Base-by-base conservation (phyloP, 2,888 invertebrate genomes). In the Nematopogon swammerdamellus region DNA sequence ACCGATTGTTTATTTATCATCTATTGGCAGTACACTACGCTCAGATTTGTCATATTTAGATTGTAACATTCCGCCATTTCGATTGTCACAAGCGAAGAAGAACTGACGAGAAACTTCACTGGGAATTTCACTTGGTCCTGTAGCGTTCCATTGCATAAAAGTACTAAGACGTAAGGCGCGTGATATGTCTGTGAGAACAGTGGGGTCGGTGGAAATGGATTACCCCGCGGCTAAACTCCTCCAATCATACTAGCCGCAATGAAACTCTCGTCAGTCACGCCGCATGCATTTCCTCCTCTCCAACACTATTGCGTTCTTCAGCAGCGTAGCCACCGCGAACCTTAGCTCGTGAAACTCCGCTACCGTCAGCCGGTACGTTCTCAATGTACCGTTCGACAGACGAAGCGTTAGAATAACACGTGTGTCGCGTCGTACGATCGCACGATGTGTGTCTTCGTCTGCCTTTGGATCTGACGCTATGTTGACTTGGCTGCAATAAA, bases 281-380 rank as follows among this genome's bases (percentile, higher is more conserved):
- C 62, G 64, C 76, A 77, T 76, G 58, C 75, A 75, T 30, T 75
- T 75, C 2, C 79, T 60, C 25, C 61, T 65, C 42, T 76, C 72
- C 16, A 77, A 53, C 0, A 79, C 70, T 0, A 79, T 72, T 57
- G 76, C 62, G 47, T 59, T 67, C 44, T 79, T 79, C 51, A 77
- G 56, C 0, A 73, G 73, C 16, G 64, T 68, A 0, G 79, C 76
- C 17, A 79, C 54, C 0, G 61, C 58, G 42, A 57, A 77, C 30
- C 77, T 57, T 0, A 79, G 50, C 30, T 74, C 76, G 1, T 74
- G 72, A 49, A 77, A 79, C 48, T 73, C 72, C 1, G 55, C 56
- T 3, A 71, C 57, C 1, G 69, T 65, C 3, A 77, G 47, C 8
- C 74, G 54, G 18, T 68, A 72, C 0, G 62, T 62, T 4, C 57